These are phyloP conservation scores for Takifugu bimaculatus DNA, from an alignment of 2,113 vertebrate genomes.

Conservation along the genomic window DNA sequence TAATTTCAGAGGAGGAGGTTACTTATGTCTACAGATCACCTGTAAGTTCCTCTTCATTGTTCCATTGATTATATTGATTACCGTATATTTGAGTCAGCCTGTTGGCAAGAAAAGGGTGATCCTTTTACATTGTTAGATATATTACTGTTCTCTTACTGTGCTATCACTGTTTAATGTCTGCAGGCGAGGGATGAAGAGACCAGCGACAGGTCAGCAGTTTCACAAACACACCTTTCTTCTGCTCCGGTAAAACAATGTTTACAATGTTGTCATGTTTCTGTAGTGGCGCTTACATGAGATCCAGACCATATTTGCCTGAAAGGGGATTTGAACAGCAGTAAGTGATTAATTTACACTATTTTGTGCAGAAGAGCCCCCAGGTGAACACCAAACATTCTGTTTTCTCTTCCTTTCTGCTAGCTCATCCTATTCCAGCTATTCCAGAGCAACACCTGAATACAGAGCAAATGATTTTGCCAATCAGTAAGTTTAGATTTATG, in stretches of 20 bases:
- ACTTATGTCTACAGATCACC: constrained; percentile 63
- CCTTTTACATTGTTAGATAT: no score
- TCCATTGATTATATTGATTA: not conserved
- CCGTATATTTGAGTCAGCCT: not conserved
- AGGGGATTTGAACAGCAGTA: constrained; percentile 44
- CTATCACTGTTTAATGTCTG: constrained; percentile 8
- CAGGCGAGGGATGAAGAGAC: constrained; percentile 32
- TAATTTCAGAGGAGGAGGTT: constrained; percentile 66
- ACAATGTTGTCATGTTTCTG: not conserved
- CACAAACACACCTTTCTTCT: no score
- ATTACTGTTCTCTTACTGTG: no score
- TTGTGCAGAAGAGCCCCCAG: not conserved
- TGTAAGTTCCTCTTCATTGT: constrained; percentile 41
- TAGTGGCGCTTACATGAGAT: constrained; percentile 43
- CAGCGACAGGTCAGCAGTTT: constrained; percentile 49
- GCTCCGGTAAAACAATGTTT: no score
- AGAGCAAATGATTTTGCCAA: constrained; percentile 33
- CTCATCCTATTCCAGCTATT: constrained; percentile 35
- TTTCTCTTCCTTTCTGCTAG: constrained; percentile 14
- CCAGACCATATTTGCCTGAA: constrained; percentile 38
- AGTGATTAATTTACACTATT: constrained; percentile 6
- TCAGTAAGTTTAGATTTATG: constrained; percentile 49
- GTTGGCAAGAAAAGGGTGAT: no score
- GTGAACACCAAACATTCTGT: not conserved
- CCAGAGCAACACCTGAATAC: constrained; percentile 31